Conservation (phyloP, 2,113 vertebrate species). For the Zootoca vivipara region DNA sequence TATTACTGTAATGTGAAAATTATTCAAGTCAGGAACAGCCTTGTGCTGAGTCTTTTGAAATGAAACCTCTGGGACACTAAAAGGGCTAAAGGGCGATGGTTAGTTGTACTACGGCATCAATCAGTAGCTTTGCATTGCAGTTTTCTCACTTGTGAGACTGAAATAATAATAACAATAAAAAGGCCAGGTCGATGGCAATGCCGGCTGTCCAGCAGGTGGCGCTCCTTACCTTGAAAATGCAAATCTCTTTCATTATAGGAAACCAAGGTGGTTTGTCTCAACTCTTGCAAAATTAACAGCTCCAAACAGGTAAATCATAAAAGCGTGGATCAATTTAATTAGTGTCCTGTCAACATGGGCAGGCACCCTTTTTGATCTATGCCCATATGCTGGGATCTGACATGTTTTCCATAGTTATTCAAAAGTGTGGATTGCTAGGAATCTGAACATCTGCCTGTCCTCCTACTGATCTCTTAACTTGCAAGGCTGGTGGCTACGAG, state of each 20-base stretch:
- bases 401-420: background rate
- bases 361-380: conserved; percentile 28
- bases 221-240: conserved; percentile 26
- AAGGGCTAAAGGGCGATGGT: background rate
- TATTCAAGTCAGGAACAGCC: background rate
- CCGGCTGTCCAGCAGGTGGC: conserved; percentile 58
- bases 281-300: conserved; percentile 39
- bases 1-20: background rate
- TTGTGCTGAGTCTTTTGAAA: background rate
- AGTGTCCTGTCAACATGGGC: conserved; percentile 44
- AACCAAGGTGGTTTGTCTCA: background rate
- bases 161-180: background rate
- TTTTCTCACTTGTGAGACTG: background rate
- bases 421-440: background rate
- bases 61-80: rapidly evolving
- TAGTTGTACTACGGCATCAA: background rate
- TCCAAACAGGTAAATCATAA: conserved; percentile 36
- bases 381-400: background rate
- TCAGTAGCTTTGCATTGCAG: background rate
- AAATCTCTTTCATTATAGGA: background rate
- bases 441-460: background rate
- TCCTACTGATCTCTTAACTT: background rate
- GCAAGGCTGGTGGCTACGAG: background rate
- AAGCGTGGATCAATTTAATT: conserved; percentile 50
- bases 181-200: rapidly evolving